Base-by-base conservation (phyloP, 2,113 vertebrate genomes). In the Dolichotis patagonum region DNA sequence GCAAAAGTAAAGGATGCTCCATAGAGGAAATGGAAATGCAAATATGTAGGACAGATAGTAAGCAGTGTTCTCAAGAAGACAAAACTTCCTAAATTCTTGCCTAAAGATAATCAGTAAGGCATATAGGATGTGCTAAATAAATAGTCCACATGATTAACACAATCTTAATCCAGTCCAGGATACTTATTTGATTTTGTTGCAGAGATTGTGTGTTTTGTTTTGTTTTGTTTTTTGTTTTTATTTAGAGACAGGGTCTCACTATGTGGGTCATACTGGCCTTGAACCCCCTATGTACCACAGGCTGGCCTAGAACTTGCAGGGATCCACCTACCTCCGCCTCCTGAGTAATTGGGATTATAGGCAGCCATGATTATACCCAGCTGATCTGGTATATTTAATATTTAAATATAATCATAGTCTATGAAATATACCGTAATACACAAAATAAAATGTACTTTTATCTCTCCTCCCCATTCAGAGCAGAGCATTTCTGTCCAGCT, bases 401-500 rank as follows among this genome's bases (percentile, higher is more conserved):
- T 13, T 71, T 85, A 86, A 56, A 77, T 35, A 16, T 58, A 2
- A 1, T 56, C 43, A 80, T 35, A 52, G 30, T 41, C 11, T 77
- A 16, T 49, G 67, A 78, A 88, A 32, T 84, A 3, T 54, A 46
- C 38, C 91, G 52, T 30, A 83, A 81, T 85, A 82, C 67, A 62
- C 54, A 88, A 84, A 93, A 38, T 88, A 16, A 89, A 87, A 81
- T 89, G 24, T 30, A 5, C 7, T 30, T 90, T n/a, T 54, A 1
- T 81, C n/a, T 91, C 41, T 16, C n/a, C 35, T 28, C 3, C 17
- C 56, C 96, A 73, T 93, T 85, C 98, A 99, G 99, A 99, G 99
- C 92, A 99, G 99, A 94, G 98, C 98, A 84, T 99, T 99, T 98
- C 99, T 99, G 90, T 99, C 99, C 83, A 99, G 98, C 98, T 99